phyloP scores from a whole-genome alignment of 2,113 vertebrate genomes.

The Emberiza fucata region DNA sequence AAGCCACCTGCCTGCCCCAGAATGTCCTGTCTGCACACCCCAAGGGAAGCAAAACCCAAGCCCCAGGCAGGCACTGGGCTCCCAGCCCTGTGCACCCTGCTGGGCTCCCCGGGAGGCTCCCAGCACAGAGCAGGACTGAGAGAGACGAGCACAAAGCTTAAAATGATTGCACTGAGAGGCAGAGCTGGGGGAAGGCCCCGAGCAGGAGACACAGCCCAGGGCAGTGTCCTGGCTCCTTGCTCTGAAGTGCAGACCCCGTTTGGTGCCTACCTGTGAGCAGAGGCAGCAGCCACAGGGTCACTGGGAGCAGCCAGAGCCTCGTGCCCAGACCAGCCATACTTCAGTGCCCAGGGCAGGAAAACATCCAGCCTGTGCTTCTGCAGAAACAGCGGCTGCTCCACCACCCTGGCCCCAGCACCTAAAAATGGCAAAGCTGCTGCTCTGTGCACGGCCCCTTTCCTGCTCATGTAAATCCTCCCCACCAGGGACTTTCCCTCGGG shows the following conservation, averaged over 20 bases:
- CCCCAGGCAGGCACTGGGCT: fast-evolving
- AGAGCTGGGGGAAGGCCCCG: fast-evolving
- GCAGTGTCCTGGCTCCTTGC: neutral
- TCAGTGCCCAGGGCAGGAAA: neutral
- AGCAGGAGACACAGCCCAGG: fast-evolving
- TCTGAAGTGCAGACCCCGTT: fast-evolving
- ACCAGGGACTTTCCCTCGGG: neutral
- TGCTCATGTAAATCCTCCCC: slow-evolving; percentile 57
- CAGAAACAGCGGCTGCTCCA: neutral
- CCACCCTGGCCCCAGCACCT: neutral
- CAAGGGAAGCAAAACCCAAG: neutral
- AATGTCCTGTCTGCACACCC: too few relatives aligned
- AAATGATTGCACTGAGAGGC: fast-evolving
- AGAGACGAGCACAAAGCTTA: fast-evolving
- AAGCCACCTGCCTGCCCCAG: neutral
- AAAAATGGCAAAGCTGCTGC: slow-evolving; percentile 6
- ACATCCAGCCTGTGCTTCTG: neutral
- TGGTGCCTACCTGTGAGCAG: slow-evolving; percentile 27
- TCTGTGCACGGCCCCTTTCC: neutral
- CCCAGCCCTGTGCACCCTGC: fast-evolving
- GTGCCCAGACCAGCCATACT: neutral
- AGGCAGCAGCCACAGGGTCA: neutral
- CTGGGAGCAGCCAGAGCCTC: neutral
- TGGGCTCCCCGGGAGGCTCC: fast-evolving
- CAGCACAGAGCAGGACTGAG: neutral